Percentiles rank a stretch among this genome's conserved stretches.
Evolutionary conservation across 2,113 vertebrate species (phyloP).

Genomic region (Callipepla squamata): DNA sequence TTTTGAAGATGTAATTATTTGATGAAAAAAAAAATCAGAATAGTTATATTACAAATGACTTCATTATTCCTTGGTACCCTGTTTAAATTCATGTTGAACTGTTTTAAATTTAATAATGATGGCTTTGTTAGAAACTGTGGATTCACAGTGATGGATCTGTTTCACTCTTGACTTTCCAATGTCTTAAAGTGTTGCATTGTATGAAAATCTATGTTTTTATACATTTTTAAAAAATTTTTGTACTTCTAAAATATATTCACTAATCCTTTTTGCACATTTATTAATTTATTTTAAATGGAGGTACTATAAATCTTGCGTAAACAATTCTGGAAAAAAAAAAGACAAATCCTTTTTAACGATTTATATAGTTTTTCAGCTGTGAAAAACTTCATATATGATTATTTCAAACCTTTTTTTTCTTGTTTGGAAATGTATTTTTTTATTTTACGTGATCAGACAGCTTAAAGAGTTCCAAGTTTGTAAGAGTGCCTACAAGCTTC

Average conservation of each 20-base stretch:
- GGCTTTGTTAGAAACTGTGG: neutral
- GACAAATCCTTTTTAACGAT: accelerated
- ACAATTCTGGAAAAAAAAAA: neutral
- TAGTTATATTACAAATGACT: neutral
- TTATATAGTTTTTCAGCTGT: neutral
- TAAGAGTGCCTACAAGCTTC: neutral
- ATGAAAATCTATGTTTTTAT: neutral
- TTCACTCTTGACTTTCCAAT: neutral
- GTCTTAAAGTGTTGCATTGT: neutral
- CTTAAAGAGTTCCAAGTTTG: neutral
- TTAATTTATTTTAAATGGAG: neutral
- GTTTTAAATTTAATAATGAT: neutral
- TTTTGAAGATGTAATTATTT: neutral
- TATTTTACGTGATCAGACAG: neutral
- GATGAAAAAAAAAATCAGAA: neutral
- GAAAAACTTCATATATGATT: neutral
- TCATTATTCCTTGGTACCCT: neutral
- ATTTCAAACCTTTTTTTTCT: neutral
- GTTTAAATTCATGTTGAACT: neutral
- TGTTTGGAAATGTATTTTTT: neutral
- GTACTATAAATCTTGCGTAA: neutral
- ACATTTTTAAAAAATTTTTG: neutral
- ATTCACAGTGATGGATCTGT: neutral
- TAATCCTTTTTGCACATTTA: neutral
- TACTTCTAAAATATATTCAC: neutral